These are phyloP conservation scores for Rhinopithecus roxellana DNA, from an alignment of 2,113 vertebrate genomes.

Conservation along the genomic window DNA sequence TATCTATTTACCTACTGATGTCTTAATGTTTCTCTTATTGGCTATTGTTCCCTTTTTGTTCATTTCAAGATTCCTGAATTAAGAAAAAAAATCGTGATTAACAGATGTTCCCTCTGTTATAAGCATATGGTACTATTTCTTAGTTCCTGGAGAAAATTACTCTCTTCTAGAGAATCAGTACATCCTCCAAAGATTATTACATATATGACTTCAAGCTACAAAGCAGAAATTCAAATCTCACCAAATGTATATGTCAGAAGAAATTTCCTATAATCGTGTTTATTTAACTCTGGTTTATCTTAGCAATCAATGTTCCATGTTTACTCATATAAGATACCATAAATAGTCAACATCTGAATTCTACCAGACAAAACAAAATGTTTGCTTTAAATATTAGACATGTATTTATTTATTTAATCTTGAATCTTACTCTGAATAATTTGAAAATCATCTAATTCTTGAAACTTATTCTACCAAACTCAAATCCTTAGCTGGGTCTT, in stretches of 20 bases:
- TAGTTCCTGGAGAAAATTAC: conserved; percentile 28
- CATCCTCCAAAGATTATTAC: conserved; percentile 49
- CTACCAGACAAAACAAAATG: background rate
- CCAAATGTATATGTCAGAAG: background rate
- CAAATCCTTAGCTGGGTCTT: background rate
- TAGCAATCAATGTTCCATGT: background rate
- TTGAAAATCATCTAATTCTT: conserved; percentile 19
- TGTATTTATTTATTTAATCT: background rate
- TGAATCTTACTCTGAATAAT: background rate
- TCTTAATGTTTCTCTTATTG: background rate
- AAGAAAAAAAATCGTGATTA: conserved; percentile 21
- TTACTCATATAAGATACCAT: background rate
- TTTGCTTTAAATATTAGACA: background rate
- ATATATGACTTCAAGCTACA: background rate
- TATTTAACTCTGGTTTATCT: conserved; percentile 26
- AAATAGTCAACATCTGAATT: background rate
- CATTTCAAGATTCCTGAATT: conserved; percentile 10
- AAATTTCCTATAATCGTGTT: conserved; percentile 45
- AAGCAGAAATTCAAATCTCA: conserved; percentile 36
- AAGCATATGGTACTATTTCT: conserved; percentile 11
- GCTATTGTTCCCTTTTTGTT: background rate
- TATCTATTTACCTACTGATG: background rate
- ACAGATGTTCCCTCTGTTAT: background rate
- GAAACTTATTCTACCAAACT: background rate
- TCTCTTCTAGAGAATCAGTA: background rate